phyloP scores from a whole-genome alignment of 1,140 invertebrate species.

The Epicauta chinensis region DNA sequence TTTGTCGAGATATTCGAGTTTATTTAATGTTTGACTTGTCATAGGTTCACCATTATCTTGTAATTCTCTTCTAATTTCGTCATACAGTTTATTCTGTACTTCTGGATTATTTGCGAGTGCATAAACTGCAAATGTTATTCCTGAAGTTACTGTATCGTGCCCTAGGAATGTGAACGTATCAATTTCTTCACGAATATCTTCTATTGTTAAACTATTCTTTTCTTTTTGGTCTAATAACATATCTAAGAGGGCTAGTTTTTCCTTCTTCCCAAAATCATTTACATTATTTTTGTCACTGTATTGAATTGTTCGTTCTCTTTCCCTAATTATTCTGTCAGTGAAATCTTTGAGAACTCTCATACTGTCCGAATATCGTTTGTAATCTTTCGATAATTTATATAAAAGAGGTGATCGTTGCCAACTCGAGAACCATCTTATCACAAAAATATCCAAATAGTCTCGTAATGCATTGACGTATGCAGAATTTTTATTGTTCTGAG shows the following conservation, averaged over 20 bases:
- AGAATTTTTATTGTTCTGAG: conserved; percentile 15
- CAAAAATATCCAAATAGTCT: conserved; percentile 19
- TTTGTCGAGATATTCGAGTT: conserved; percentile 60
- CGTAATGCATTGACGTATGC: conserved; percentile 20
- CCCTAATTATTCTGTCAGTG: conserved; percentile 8
- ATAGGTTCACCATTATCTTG: conserved; percentile 23
- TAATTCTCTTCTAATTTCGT: conserved; percentile 54
- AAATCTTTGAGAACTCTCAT: conserved; percentile 18
- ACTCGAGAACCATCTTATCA: conserved; percentile 19
- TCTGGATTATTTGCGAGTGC: conserved; percentile 53
- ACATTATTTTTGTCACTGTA: conserved; percentile 1
- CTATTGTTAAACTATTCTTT: conserved; percentile 35
- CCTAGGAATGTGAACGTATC: conserved; percentile 75
- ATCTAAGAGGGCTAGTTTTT: conserved; percentile 20
- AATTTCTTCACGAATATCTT: conserved; percentile 73
- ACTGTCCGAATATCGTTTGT: conserved; percentile 4
- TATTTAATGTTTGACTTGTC: conserved; percentile 49
- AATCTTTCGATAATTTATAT: conserved; percentile 10
- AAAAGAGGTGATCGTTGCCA: conserved; percentile 15
- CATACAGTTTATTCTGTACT: conserved; percentile 54
- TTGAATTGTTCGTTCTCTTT: conserved; percentile 3
- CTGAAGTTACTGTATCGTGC: conserved; percentile 69
- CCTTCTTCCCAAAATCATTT: conserved; percentile 2
- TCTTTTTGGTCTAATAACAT: conserved; percentile 19
- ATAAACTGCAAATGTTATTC: conserved; percentile 52